These are phyloP conservation scores for Palaemon carinicauda DNA, from an alignment of 1,140 invertebrate genomes.

Conservation along the genomic window DNA sequence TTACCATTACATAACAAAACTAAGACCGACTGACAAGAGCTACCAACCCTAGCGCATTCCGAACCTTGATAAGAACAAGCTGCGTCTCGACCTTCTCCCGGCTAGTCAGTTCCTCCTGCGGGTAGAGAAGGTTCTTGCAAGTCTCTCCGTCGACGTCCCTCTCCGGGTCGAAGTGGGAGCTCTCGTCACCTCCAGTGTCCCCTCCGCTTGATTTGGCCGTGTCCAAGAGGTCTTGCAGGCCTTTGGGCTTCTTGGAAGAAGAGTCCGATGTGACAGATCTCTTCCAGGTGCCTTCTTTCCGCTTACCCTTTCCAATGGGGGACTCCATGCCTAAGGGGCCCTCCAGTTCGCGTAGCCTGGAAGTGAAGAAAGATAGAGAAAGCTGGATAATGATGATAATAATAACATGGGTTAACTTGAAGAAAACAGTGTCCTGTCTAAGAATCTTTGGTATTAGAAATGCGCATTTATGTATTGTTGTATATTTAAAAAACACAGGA, in stretches of 20 bases:
- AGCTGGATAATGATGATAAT: too few relatives aligned
- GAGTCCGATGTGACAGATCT: not conserved
- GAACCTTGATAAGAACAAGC: constrained; percentile 30
- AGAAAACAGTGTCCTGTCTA: too few relatives aligned
- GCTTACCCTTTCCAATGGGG: not conserved
- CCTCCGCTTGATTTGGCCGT: too few relatives aligned
- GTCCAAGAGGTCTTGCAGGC: too few relatives aligned
- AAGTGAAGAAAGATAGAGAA: too few relatives aligned
- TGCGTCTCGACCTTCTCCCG: constrained; percentile 26
- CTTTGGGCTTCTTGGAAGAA: not conserved
- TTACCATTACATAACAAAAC: too few relatives aligned
- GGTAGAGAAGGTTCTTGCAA: constrained; percentile 32
- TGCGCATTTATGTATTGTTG: too few relatives aligned
- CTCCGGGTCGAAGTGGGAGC: not conserved
- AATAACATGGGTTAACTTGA: too few relatives aligned
- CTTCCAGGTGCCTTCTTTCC: not conserved
- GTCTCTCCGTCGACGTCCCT: not conserved
- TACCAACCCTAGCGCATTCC: too few relatives aligned
- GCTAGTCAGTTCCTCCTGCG: constrained; percentile 22
- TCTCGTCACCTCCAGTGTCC: not conserved
- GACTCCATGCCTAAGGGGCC: not conserved
- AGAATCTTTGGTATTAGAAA: too few relatives aligned
- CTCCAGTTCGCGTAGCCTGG: not conserved
- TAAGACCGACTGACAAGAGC: too few relatives aligned
- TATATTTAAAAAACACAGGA: too few relatives aligned